These are phyloP conservation scores for Agonopterix alstromeriana DNA, from an alignment of 2,888 invertebrate genomes.

Conservation along the genomic window DNA sequence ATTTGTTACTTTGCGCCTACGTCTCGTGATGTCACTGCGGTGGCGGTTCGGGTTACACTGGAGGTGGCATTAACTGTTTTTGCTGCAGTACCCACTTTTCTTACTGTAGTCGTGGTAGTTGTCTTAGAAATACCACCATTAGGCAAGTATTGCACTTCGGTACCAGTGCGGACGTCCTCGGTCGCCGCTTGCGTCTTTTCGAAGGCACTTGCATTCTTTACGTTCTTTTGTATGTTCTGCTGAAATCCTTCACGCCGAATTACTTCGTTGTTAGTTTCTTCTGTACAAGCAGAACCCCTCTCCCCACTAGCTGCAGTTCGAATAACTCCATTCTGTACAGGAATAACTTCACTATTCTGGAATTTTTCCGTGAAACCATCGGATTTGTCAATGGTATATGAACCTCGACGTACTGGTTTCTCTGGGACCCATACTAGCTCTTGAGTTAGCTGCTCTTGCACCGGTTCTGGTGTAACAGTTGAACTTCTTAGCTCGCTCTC, in stretches of 20 bases:
- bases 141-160: conserved; percentile 53
- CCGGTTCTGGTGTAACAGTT: conserved; percentile 56
- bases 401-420: conserved; percentile 52
- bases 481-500: conserved; percentile 51
- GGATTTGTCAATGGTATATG: conserved; percentile 61
- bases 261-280: conserved; percentile 41
- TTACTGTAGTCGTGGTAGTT: conserved; percentile 60
- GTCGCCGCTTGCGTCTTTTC: conserved; percentile 47
- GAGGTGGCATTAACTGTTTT: conserved; percentile 53
- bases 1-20: conserved; percentile 52
- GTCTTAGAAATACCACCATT: conserved; percentile 60
- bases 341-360: conserved; percentile 51
- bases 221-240: conserved; percentile 45
- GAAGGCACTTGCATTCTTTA: conserved; percentile 47
- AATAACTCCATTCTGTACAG: conserved; percentile 50
- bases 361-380: conserved; percentile 52
- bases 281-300: conserved; percentile 36
- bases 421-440: conserved; percentile 67
- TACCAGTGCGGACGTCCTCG: conserved; percentile 54
- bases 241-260: conserved; percentile 50
- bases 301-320: conserved; percentile 47
- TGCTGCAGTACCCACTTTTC: conserved; percentile 55
- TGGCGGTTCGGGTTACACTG: conserved; percentile 50
- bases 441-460: conserved; percentile 54
- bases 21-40: conserved; percentile 59